Conservation (phyloP, 2,888 invertebrate genomes). For the Lucinisca nassula region DNA sequence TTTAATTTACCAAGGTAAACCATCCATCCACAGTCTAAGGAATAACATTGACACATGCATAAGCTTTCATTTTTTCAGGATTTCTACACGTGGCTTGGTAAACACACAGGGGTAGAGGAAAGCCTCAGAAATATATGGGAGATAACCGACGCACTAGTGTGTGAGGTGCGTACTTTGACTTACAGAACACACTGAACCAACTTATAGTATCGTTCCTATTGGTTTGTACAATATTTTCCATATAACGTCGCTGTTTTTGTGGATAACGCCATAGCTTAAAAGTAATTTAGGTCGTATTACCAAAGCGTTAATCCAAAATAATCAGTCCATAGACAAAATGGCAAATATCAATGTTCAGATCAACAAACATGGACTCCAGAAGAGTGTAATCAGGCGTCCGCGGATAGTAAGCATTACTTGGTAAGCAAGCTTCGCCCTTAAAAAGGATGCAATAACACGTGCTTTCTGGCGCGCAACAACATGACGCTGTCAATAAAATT, state of each 20-base stretch:
- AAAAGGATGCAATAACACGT: no score
- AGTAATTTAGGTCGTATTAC: neutral
- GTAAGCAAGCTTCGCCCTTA: no score
- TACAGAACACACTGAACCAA: neutral
- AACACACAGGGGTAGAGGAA: conserved; percentile 67
- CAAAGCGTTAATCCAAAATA: no score
- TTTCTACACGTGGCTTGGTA: conserved; percentile 76
- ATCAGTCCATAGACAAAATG: no score
- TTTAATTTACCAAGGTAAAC: no score
- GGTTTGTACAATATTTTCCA: neutral
- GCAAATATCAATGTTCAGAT: no score
- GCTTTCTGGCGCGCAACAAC: no score
- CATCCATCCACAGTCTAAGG: neutral
- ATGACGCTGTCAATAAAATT: neutral
- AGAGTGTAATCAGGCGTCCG: no score
- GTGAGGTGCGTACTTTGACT: conserved; percentile 75
- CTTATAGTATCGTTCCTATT: neutral
- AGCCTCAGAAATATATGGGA: conserved; percentile 77
- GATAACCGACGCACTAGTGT: conserved; percentile 77
- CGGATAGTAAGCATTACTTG: no score
- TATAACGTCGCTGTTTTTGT: neutral
- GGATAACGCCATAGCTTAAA: neutral
- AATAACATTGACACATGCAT: neutral
- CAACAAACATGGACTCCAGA: no score
- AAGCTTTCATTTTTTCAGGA: conserved; percentile 65